Conservation (phyloP, 2,888 invertebrate genomes). For the Bimastos eiseni region DNA sequence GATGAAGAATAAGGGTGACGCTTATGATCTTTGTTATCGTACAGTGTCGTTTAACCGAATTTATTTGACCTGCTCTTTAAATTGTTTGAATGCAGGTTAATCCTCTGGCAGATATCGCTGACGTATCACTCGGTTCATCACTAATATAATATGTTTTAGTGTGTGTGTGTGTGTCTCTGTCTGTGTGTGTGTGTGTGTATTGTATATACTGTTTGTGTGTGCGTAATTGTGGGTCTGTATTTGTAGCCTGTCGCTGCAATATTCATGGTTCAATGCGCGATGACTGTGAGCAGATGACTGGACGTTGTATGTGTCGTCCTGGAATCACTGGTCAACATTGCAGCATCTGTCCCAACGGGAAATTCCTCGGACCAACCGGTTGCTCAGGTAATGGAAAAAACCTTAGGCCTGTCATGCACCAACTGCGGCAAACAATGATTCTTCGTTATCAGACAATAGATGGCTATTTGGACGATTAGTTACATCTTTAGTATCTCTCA, state of each 20-base stretch:
- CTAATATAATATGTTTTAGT: too few species aligned
- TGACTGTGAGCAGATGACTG: slow-evolving; percentile 91
- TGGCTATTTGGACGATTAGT: background rate
- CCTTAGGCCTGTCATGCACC: background rate
- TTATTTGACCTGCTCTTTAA: too few species aligned
- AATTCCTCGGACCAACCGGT: slow-evolving; percentile 54
- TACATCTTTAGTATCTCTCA: too few species aligned
- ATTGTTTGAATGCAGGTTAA: too few species aligned
- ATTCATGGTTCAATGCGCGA: slow-evolving; percentile 82
- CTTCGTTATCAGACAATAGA: background rate
- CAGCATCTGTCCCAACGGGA: slow-evolving; percentile 68
- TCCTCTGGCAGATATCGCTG: too few species aligned
- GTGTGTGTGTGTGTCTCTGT: too few species aligned
- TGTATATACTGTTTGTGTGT: too few species aligned
- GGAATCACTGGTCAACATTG: slow-evolving; percentile 86
- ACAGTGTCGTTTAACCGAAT: too few species aligned
- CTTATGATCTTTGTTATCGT: too few species aligned
- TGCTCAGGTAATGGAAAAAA: slow-evolving; percentile 39
- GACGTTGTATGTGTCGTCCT: slow-evolving; percentile 83
- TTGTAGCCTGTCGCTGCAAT: slow-evolving; percentile 83
- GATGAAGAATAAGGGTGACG: too few species aligned
- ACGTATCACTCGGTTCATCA: background rate
- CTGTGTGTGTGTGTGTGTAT: too few species aligned
- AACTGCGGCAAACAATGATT: background rate
- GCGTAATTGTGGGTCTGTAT: background rate